Conservation (phyloP, 1,140 invertebrate genomes). For the Aphelenchoides besseyi region DNA sequence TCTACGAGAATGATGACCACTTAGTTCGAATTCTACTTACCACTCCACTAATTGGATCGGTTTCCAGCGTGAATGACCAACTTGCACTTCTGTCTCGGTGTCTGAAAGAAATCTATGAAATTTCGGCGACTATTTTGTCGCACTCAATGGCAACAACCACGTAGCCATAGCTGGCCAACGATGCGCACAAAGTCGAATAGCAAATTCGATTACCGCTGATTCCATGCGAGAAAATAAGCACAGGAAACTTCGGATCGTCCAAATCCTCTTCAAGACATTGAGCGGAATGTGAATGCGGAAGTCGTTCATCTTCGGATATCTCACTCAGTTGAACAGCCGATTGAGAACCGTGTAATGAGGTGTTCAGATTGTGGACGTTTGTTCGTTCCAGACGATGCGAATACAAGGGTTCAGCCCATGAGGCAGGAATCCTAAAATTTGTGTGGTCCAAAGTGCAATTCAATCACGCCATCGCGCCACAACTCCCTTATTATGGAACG, state of each 20-base stretch:
- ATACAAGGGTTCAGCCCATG: conserved; percentile 39
- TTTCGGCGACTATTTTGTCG: no score
- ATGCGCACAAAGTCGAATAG: conserved; percentile 68
- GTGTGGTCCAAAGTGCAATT: no score
- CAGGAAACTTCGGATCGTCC: conserved; percentile 66
- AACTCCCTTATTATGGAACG: no score
- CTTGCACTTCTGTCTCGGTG: conserved; percentile 53
- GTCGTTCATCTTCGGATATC: not conserved
- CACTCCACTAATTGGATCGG: conserved; percentile 41
- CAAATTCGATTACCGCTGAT: conserved; percentile 69
- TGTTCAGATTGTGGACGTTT: conserved; percentile 12
- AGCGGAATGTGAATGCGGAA: conserved; percentile 18
- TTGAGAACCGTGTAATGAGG: conserved; percentile 23
- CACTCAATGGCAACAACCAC: conserved; percentile 71
- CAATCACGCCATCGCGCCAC: no score
- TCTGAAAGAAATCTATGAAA: no score
- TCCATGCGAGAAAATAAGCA: conserved; percentile 72
- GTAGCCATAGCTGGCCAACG: conserved; percentile 71
- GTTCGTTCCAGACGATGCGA: not conserved
- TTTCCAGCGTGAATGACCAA: conserved; percentile 51
- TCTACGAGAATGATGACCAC: no score
- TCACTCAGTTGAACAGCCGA: conserved; percentile 18
- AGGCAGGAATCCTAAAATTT: conserved; percentile 35
- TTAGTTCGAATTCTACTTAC: no score
- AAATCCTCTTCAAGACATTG: conserved; percentile 38